phyloP scores from a whole-genome alignment of 2,888 invertebrate genomes.

The Cantharis rustica region DNA sequence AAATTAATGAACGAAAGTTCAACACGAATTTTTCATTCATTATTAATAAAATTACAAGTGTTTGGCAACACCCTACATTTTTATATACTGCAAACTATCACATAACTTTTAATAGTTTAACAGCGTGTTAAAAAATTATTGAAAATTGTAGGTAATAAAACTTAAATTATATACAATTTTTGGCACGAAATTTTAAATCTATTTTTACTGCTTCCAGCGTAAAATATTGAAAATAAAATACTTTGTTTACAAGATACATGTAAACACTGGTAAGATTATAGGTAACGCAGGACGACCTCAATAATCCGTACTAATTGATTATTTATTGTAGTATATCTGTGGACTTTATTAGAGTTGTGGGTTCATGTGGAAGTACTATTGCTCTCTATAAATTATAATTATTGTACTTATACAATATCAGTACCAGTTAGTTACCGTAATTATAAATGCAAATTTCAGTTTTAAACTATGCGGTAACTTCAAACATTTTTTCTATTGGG shows the following conservation, averaged over 20 bases:
- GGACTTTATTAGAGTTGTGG: not conserved
- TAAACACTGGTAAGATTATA: not conserved
- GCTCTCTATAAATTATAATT: too few relatives aligned
- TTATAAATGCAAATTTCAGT: not conserved
- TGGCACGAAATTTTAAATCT: not conserved
- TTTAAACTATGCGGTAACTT: not conserved
- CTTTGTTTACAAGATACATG: not conserved
- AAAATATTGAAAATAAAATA: not conserved
- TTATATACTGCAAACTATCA: not conserved
- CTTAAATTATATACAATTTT: not conserved
- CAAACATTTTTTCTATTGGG: constrained; percentile 9
- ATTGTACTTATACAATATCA: too few relatives aligned
- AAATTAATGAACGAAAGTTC: not conserved
- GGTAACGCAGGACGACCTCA: not conserved
- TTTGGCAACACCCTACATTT: not conserved
- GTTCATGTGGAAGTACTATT: not conserved
- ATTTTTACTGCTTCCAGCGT: not conserved
- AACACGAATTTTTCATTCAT: not conserved
- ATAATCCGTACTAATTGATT: not conserved
- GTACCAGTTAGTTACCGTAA: too few relatives aligned
- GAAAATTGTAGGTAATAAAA: not conserved
- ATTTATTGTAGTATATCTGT: not conserved
- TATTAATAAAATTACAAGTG: not conserved
- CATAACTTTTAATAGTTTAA: not conserved
- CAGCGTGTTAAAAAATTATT: not conserved